Conservation (phyloP, 1,140 invertebrate genomes). For the Cydia pomonella region DNA sequence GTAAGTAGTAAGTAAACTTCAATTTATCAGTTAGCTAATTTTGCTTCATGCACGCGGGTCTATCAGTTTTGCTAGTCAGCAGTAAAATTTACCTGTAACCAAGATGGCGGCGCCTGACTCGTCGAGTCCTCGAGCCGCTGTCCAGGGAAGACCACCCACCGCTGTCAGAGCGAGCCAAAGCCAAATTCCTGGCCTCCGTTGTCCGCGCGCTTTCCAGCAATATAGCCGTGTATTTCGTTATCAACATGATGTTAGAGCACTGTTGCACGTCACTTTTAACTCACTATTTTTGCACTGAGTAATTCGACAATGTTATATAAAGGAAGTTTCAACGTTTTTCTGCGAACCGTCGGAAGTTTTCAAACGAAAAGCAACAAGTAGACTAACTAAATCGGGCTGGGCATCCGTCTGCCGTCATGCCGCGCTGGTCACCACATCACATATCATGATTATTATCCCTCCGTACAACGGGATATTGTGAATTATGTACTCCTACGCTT, state of each 20-base stretch:
- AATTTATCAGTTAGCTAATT: no score
- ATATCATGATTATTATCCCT: conserved; percentile 57
- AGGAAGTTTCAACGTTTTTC: not conserved
- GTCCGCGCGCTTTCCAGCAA: conserved; percentile 76
- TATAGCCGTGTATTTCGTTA: conserved; percentile 77
- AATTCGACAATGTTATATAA: conserved; percentile 27
- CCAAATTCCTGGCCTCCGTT: conserved; percentile 61
- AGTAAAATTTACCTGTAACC: conserved; percentile 56
- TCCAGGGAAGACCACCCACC: conserved; percentile 61
- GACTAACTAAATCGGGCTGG: conserved; percentile 42
- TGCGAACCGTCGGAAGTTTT: conserved; percentile 8
- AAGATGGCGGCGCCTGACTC: conserved; percentile 59
- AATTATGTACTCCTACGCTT: conserved; percentile 71
- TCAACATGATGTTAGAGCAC: conserved; percentile 67
- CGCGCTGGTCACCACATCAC: conserved; percentile 51
- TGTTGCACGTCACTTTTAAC: conserved; percentile 42
- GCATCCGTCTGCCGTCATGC: conserved; percentile 55
- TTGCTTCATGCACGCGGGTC: not conserved
- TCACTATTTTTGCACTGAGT: not conserved
- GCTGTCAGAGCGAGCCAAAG: conserved; percentile 44
- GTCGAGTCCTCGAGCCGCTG: conserved; percentile 49
- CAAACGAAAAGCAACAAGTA: conserved; percentile 46
- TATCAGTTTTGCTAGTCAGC: not conserved
- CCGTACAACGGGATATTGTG: conserved; percentile 68
- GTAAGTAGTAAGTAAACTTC: no score